phyloP scores from a whole-genome alignment of 1,140 invertebrate species.

The Homarus americanus region DNA sequence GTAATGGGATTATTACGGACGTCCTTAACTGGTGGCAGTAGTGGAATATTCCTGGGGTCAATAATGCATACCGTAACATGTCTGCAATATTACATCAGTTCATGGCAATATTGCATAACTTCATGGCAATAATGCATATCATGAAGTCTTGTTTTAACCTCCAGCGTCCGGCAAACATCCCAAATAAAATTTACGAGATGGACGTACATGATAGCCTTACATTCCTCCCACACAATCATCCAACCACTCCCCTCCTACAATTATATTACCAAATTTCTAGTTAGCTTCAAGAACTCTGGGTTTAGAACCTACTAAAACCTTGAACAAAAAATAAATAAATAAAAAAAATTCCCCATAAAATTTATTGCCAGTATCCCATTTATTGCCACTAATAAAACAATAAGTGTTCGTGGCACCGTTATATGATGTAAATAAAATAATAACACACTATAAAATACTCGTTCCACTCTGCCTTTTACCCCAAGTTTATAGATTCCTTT shows the following conservation, averaged over 20 bases:
- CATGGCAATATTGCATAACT: neutral
- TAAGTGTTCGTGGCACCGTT: neutral
- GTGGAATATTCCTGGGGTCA: too few relatives aligned
- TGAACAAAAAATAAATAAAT: neutral
- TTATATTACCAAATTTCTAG: neutral
- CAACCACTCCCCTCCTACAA: neutral
- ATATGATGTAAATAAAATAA: conserved; percentile 22
- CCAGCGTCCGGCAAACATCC: neutral
- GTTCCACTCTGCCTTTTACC: conserved; percentile 7
- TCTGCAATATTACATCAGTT: too few relatives aligned
- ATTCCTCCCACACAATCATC: neutral
- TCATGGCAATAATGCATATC: neutral
- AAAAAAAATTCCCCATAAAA: neutral
- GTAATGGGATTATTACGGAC: too few relatives aligned
- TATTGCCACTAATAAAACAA: conserved; percentile 31
- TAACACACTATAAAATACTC: conserved; percentile 28
- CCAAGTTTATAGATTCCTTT: conserved; percentile 39
- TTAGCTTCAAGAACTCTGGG: neutral
- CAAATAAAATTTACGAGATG: neutral
- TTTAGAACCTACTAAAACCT: neutral
- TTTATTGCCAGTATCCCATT: neutral
- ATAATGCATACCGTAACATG: too few relatives aligned
- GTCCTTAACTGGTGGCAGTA: too few relatives aligned
- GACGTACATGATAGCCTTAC: neutral
- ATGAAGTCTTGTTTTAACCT: neutral